Evolutionary conservation across 2,113 vertebrate genomes (phyloP), one percentile per base, ranked within the genome.

Genomic region (Chaenocephalus aceratus): DNA sequence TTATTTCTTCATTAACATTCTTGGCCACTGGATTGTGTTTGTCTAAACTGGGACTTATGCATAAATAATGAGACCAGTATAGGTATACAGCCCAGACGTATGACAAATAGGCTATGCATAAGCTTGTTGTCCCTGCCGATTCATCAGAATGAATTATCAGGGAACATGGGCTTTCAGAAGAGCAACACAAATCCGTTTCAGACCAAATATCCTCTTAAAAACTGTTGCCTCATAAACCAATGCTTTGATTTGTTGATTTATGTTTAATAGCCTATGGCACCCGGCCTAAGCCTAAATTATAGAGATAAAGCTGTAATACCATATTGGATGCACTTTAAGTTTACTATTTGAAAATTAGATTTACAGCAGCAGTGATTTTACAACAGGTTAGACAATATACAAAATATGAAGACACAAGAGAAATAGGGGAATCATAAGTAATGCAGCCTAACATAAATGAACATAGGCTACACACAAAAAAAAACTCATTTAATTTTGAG

Each of bases 141-240:
- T 60, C 57, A 75, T 72, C 10, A 21, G 49, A 54, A 51, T 69
- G 62, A 57, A 46, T 67, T 0, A 75, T 80, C 10, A 53, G 61
- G 12, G 72, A 74, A 78, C 80, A 80, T 48, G 11, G 0, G 30
- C 36, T 80, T 80, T 81, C 11, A 62, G 49, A 67, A 26, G 5
- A 72, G 58, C 23, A 56, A n/a, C 23, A 46, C 63, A 80, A 81
- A 85, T 74, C 66, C n/a, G 18, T 71, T 84, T 81, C n/a, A 49
- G 59, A 58, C 16, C 12, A 71, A 59, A 85, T 71, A 85, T 79
- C 86, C 81, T 76, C 77, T 86, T 83, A 77, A 73, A 73, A 86
- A 69, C 8, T 1, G 36, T 36, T 79, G 36, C 52, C n/a, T 79
- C 16, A 6, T 52, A 66, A 83, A 83, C 76, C 67, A 77, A 5